Evolutionary conservation across 2,797 vertebrate species (phyloP), one percentile per base, ranked within the genome.

Genomic region (Cirrhinus molitorella): DNA sequence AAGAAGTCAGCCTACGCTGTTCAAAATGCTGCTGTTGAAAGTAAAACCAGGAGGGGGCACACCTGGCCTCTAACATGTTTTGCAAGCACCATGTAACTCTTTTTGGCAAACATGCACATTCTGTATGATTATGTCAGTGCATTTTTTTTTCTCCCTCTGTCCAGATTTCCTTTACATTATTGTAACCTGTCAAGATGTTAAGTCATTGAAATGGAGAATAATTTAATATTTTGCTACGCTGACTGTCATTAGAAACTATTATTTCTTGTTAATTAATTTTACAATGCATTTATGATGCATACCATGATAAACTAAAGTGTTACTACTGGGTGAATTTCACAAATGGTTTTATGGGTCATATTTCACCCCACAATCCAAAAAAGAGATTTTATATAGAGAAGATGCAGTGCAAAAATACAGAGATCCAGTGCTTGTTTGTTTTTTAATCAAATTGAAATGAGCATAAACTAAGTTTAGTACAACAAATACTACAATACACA

Each of bases 11-110:
- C 34, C 73, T 63, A 59, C 34, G 40, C 75, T 76, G 71, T 73
- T 65, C 23, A 77, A 19, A 76, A 82, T 80, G 85, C 85, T 80
- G 81, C 72, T 85, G 77, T 84, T 75, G 66, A 51, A 72, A 16
- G 77, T 85, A 55, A 83, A 74, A 74, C 57, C 83, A 85, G 77
- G 73, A 81, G 68, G 81, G 49, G 78, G 66, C 74, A 10, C 71
- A 25, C 2, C 40, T 81, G 31, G 5, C 43, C 21, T 73, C 71
- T 61, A 23, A 45, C 70, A 72, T 45, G 31, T 34, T 63, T 47
- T 66, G 85, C 59, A 70, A 51, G 81, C 11, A 28, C 59, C 43
- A 25, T 53, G 81, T 40, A 14, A 37, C 40, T 47, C 37, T 67
- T 40, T 51, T 23, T 66, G 34, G 49, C n/a, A 10, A 71, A 59